Evolutionary conservation across 2,888 invertebrate species (phyloP).

Genomic region (Habroteleia sp.): DNA sequence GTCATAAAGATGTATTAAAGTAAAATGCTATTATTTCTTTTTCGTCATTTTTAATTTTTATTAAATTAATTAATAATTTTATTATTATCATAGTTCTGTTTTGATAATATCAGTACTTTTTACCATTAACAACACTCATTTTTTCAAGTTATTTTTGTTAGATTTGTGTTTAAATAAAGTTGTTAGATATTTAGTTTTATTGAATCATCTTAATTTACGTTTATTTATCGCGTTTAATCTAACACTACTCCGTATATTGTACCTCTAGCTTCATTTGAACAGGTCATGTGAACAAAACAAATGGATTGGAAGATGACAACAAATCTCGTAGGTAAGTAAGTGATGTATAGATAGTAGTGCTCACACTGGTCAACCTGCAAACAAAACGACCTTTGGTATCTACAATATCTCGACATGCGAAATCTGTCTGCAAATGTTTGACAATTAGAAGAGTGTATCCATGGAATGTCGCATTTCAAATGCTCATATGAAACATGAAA

Average conservation of each 20-base stretch:
- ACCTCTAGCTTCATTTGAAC: constrained; percentile 64
- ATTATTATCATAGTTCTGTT: no score
- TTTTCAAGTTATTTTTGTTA: neutral
- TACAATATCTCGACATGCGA: constrained; percentile 63
- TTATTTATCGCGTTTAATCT: neutral
- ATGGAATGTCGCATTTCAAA: neutral
- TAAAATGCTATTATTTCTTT: no score
- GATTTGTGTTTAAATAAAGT: neutral
- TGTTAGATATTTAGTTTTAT: neutral
- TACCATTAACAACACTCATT: no score
- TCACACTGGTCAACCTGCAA: constrained; percentile 72
- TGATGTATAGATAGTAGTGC: constrained; percentile 66
- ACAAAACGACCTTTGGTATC: constrained; percentile 73
- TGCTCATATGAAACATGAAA: no score
- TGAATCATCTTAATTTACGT: neutral
- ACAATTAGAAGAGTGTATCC: constrained; percentile 71
- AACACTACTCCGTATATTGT: constrained; percentile 15
- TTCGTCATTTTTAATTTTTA: no score
- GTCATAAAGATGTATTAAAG: no score
- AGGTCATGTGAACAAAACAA: constrained; percentile 65
- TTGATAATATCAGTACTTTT: no score
- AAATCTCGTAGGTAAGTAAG: constrained; percentile 68
- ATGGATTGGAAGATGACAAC: constrained; percentile 72
- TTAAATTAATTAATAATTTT: no score
- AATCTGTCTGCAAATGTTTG: constrained; percentile 76